These are phyloP conservation scores for Crotalus horridus DNA, from an alignment of 2,113 vertebrate genomes.

Conservation along the genomic window DNA sequence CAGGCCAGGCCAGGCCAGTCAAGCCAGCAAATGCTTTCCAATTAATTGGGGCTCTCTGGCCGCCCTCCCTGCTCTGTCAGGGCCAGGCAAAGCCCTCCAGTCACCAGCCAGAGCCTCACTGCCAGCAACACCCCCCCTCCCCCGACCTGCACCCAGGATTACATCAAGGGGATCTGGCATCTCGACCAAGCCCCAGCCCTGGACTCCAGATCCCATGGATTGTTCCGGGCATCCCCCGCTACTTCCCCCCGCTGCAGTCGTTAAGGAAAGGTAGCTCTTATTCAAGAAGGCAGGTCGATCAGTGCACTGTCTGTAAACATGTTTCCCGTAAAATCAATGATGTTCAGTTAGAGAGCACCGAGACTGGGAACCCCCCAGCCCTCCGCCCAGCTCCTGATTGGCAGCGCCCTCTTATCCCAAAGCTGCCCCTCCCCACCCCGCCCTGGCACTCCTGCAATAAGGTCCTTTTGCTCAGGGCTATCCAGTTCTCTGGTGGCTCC, in stretches of 20 bases:
- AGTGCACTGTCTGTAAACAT: constrained; percentile 98
- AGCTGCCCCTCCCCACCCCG: not conserved
- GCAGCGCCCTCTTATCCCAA: not conserved
- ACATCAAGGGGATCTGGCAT: not conserved
- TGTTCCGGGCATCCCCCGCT: constrained; percentile 48
- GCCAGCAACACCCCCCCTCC: not conserved
- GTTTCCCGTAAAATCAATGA: constrained; percentile 99
- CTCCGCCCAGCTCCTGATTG: not conserved
- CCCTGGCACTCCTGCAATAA: no score
- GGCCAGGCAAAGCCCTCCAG: not conserved
- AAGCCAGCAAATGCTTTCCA: constrained; percentile 75
- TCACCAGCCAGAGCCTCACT: not conserved
- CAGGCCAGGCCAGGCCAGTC: constrained; percentile 51
- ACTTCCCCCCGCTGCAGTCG: constrained; percentile 72
- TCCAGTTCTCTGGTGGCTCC: not conserved
- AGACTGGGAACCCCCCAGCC: constrained; percentile 78
- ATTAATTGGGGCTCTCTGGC: constrained; percentile 79
- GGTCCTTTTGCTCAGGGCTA: not conserved
- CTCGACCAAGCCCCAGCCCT: not conserved
- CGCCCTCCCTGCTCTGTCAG: not conserved
- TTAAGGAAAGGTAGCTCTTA: constrained; percentile 87
- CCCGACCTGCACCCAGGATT: not conserved
- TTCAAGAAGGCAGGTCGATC: constrained; percentile 98
- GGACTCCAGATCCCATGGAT: not conserved
- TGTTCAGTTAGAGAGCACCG: constrained; percentile 91